phyloP scores from a whole-genome alignment of 2,888 invertebrate species.

The Amphipoea oculea region DNA sequence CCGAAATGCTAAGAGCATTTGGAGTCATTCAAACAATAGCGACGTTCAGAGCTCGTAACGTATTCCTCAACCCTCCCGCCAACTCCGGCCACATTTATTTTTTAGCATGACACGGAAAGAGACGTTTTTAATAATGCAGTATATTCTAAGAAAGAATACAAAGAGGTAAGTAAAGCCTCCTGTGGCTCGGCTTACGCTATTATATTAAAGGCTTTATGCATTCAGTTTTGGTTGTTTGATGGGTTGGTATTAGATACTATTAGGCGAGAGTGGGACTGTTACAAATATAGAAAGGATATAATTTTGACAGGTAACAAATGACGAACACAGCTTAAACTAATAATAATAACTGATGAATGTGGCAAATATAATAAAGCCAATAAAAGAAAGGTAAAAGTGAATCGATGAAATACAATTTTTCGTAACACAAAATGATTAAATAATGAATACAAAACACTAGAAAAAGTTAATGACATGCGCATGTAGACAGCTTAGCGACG shows the following conservation, averaged over 20 bases:
- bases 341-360: background rate
- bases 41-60: constrained; percentile 73
- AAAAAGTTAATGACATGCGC: background rate
- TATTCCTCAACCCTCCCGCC: constrained; percentile 78
- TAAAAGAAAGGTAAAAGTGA: background rate
- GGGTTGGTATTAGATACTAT: constrained; percentile 73
- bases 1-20: constrained; percentile 69
- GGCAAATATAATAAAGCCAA: background rate
- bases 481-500: background rate
- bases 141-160: constrained; percentile 86
- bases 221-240: constrained; percentile 76
- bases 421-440: background rate
- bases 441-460: background rate
- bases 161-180: constrained; percentile 80
- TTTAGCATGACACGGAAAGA: constrained; percentile 78
- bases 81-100: constrained; percentile 78
- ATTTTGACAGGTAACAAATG: background rate
- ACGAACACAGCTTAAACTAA: background rate
- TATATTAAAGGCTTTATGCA: constrained; percentile 78
- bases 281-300: constrained; percentile 13
- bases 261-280: constrained; percentile 41
- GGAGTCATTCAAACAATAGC: constrained; percentile 75
- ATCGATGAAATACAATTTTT: background rate
- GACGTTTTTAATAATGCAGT: constrained; percentile 87
- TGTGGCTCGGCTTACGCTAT: constrained; percentile 72